Conservation (phyloP, 2,888 invertebrate species). For the Acanthosepion lycidas region DNA sequence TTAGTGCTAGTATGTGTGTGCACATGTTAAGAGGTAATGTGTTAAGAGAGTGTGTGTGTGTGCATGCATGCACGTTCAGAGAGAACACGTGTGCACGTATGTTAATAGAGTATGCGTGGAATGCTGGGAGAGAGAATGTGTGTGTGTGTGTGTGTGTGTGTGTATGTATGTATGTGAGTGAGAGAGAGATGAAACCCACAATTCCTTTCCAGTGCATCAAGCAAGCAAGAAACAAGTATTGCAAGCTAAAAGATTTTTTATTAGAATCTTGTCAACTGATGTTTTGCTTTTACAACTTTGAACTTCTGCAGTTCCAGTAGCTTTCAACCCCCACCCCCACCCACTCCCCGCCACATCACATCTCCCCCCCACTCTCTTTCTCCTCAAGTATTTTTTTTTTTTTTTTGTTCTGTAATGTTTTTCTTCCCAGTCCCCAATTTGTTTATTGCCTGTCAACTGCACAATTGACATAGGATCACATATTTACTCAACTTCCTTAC, state of each 20-base stretch:
- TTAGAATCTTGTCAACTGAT: neutral
- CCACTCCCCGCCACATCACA: no score
- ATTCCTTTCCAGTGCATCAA: neutral
- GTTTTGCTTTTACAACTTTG: no score
- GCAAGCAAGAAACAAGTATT: neutral
- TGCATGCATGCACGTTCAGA: no score
- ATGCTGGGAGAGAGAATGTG: no score
- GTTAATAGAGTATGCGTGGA: no score
- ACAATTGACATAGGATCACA: neutral
- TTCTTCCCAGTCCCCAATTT: no score
- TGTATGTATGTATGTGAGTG: neutral
- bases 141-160: neutral
- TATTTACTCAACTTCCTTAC: neutral
- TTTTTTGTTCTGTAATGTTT: neutral
- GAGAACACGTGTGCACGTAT: no score
- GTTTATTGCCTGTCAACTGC: no score
- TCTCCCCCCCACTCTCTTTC: no score
- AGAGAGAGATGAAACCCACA: neutral
- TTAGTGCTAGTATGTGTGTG: neutral
- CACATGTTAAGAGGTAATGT: neutral
- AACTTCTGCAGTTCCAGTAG: no score
- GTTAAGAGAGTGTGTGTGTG: neutral
- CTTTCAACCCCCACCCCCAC: no score
- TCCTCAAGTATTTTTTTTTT: neutral
- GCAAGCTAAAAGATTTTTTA: conserved; percentile 33